phyloP scores from a whole-genome alignment of 2,888 invertebrate species.

The Flexamia atlantica region DNA sequence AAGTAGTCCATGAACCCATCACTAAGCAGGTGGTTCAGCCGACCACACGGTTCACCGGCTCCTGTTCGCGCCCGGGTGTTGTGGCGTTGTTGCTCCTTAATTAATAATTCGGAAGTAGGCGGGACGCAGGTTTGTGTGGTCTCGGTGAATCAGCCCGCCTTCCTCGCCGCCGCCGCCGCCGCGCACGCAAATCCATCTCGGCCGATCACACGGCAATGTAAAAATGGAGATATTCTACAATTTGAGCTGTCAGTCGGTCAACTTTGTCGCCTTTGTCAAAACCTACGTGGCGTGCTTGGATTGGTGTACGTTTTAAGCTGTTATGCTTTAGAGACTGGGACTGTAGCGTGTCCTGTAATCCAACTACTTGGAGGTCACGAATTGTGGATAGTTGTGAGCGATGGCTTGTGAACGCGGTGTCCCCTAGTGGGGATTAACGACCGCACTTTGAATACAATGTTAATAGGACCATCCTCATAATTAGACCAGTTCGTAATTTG shows the following conservation, averaged over 20 bases:
- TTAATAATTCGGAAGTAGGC: conserved; percentile 15
- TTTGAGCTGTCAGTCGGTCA: not conserved
- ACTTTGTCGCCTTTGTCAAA: not conserved
- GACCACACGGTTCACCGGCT: not conserved
- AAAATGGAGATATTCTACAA: not conserved
- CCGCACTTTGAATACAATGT: too few relatives aligned
- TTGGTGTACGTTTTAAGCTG: too few relatives aligned
- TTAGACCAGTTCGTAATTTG: too few relatives aligned
- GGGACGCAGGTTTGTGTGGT: not conserved
- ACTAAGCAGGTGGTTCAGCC: not conserved
- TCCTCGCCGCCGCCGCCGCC: not conserved
- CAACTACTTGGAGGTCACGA: too few relatives aligned
- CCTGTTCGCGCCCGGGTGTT: not conserved
- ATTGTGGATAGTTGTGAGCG: too few relatives aligned
- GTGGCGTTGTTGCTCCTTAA: not conserved
- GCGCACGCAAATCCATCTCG: conserved; percentile 22
- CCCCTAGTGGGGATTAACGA: too few relatives aligned
- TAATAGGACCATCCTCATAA: too few relatives aligned
- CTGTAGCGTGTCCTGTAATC: too few relatives aligned
- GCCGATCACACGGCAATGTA: conserved; percentile 30
- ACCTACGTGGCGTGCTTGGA: too few relatives aligned
- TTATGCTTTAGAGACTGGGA: too few relatives aligned
- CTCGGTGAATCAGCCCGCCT: not conserved
- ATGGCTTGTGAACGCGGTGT: too few relatives aligned
- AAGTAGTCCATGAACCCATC: too few relatives aligned